Evolutionary conservation across 2,888 invertebrate species (phyloP), one percentile per base, ranked within the genome.

Genomic region (Lochmaea crataegi): DNA sequence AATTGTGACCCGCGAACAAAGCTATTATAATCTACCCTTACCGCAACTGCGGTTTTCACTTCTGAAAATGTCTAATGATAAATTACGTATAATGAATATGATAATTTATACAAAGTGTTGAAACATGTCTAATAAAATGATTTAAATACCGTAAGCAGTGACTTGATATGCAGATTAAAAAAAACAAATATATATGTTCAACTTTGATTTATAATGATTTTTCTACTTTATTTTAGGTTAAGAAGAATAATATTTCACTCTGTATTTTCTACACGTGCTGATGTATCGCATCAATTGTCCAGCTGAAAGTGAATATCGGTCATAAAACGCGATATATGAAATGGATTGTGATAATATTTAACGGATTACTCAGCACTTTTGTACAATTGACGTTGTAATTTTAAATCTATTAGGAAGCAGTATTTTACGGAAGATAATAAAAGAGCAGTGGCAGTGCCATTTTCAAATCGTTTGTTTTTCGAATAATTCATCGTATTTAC

Each of bases 341-440:
- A 53, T 53, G 53, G 10, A 10, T 53, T 53, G 18, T 53, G 53
- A 53, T 53, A 16, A 18, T 16, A 53, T 9, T 53, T 18, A 16
- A 53, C 9, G 53, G 16, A 53, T 53, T 53, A 16, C 18, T 53
- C 53, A 53, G 53, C 53, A 53, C 53, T 53, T 53, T 53, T 7
- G 16, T 10, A 16, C 53, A 53, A 18, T 53, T 53, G 18, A 18
- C 53, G 9, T 16, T 53, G 16, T 53, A 53, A 18, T 53, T 16
- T 18, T 53, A 53, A 10, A 53, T 53, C 18, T 53, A 53, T 53
- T 2, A 10, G 53, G 53, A 53, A 16, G 16, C 53, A 18, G 18
- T 53, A 53, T 18, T 18, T 53, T 16, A 53, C 16, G 2, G 18
- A 18, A 18, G 16, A 53, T 18, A 18, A 53, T 53, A 53, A 53